Evolutionary conservation across 2,888 invertebrate genomes (phyloP).

Genomic region (Drosophila kanekoi): DNA sequence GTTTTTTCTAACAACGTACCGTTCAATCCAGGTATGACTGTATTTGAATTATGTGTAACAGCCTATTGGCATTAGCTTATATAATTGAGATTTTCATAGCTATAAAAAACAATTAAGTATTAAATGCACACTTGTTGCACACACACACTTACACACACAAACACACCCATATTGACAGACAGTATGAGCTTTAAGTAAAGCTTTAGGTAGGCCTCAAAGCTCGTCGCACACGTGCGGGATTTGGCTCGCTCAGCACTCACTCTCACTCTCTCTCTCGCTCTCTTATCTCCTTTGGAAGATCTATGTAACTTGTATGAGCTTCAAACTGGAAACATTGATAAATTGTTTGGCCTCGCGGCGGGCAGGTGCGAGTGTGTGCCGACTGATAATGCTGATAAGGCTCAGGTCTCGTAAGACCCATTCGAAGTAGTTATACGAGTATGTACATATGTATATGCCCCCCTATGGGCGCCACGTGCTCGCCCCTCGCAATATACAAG

Average conservation of each 20-base stretch:
- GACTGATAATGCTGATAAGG: slow-evolving; percentile 25
- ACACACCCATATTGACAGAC: too few relatives aligned
- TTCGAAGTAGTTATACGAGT: slow-evolving; percentile 16
- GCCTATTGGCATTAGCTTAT: not conserved
- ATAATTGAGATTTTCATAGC: not conserved
- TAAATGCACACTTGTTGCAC: not conserved
- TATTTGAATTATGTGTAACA: slow-evolving; percentile 3
- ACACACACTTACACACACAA: too few relatives aligned
- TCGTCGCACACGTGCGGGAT: not conserved
- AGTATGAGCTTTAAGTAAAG: not conserved
- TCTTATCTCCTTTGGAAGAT: slow-evolving; percentile 4
- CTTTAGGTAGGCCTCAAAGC: slow-evolving; percentile 7
- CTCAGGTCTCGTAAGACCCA: slow-evolving; percentile 1
- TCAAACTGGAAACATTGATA: slow-evolving; percentile 17
- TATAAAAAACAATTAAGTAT: not conserved
- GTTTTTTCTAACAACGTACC: not conserved
- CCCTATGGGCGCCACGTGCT: slow-evolving; percentile 19
- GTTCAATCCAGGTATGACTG: slow-evolving; percentile 11
- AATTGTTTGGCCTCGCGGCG: slow-evolving; percentile 8
- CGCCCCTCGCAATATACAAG: slow-evolving; percentile 1
- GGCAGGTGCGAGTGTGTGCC: slow-evolving; percentile 12
- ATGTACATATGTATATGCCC: not conserved
- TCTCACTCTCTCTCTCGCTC: not conserved
- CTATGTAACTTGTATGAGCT: slow-evolving; percentile 11
- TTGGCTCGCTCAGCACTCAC: not conserved